These are phyloP conservation scores for Vireo griseus DNA, from an alignment of 2,797 vertebrate species.

Conservation along the genomic window DNA sequence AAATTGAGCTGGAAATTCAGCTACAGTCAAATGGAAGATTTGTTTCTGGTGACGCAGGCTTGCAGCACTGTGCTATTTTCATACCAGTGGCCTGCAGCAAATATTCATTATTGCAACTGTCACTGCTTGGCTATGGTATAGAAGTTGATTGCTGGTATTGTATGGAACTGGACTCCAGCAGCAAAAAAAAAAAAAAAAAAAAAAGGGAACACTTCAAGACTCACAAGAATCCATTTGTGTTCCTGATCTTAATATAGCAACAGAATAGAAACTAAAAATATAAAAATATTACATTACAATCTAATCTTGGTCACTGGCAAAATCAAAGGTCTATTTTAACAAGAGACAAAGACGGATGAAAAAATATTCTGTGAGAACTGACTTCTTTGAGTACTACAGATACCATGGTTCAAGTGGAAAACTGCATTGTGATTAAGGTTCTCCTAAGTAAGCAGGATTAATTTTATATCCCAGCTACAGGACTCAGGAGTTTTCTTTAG, in stretches of 20 bases:
- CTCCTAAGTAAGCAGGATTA: constrained; percentile 12
- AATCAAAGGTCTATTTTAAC: constrained; percentile 4
- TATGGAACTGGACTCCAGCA: not conserved
- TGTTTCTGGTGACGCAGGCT: constrained; percentile 3
- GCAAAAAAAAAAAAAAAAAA: not conserved
- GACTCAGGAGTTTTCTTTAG: not conserved
- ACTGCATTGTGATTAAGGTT: not conserved
- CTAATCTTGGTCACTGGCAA: not conserved
- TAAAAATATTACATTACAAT: not conserved
- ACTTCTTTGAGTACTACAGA: not conserved
- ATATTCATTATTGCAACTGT: constrained; percentile 65
- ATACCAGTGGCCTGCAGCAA: constrained; percentile 54
- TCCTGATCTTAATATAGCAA: constrained; percentile 6
- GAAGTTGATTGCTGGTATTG: constrained; percentile 48
- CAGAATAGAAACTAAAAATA: not conserved
- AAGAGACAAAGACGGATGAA: not conserved
- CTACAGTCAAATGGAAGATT: constrained; percentile 13
- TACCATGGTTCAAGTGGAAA: not conserved
- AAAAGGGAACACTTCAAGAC: constrained; percentile 11
- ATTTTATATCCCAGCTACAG: not conserved
- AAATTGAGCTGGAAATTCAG: constrained; percentile 33
- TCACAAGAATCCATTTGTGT: not conserved
- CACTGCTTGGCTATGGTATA: constrained; percentile 32
- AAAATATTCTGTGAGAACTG: not conserved
- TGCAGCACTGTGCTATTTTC: constrained; percentile 37